Percentiles rank a stretch among this genome's conserved stretches.
Conservation (phyloP, 2,113 vertebrate genomes). For the Australoheros scitulus region DNA sequence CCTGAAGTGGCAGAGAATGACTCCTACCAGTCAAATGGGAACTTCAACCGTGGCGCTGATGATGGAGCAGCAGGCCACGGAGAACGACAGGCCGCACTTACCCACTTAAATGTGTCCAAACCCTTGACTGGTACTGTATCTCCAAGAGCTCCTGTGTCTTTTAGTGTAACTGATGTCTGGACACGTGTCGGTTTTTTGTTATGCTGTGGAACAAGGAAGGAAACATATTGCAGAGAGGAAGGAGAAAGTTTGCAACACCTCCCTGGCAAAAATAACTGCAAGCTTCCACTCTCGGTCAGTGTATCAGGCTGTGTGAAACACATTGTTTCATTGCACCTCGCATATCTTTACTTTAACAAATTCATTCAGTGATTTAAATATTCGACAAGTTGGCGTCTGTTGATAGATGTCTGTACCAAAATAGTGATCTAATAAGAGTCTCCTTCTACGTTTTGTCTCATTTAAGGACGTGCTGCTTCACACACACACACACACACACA, state of each 20-base stretch:
- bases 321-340: not conserved
- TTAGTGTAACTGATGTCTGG: conserved; percentile 24
- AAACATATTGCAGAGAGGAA: conserved; percentile 68
- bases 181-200: conserved; percentile 36
- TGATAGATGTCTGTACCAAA: not conserved
- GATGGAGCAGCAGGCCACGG: not conserved
- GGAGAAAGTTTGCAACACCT: conserved; percentile 64
- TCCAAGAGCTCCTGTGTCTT: conserved; percentile 31
- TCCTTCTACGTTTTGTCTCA: not conserved
- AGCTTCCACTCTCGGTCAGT: conserved; percentile 20
- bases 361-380: not conserved
- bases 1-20: not conserved
- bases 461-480: not conserved
- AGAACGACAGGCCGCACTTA: not conserved
- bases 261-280: conserved; percentile 37
- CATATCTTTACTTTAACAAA: not conserved
- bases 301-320: not conserved
- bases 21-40: not conserved
- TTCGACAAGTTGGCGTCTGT: not conserved
- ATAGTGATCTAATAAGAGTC: not conserved
- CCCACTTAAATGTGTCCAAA: too few species aligned
- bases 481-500: not conserved
- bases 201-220: conserved; percentile 63
- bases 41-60: not conserved
- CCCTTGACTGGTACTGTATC: not conserved